Base-by-base conservation (phyloP, 2,888 invertebrate genomes). In the Stomorhina lunata region DNA sequence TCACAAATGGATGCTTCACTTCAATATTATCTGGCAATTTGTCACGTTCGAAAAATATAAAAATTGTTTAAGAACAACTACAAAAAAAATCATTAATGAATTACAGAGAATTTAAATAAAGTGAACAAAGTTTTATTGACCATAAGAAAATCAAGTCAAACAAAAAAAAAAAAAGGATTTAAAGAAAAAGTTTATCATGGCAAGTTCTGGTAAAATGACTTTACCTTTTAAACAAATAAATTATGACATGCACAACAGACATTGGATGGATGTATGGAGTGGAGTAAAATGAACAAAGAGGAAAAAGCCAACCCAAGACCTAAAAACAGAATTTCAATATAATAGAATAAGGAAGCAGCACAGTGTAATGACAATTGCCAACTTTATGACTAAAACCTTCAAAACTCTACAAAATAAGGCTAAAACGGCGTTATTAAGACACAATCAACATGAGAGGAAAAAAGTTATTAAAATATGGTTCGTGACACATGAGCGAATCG, bases 11-110 rank as follows among this genome's bases (percentile, higher is more conserved):
- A 77, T 80, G 89, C 89, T 87, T 87, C 88, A 87, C 86, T 89
- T 88, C 86, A 85, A 85, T 84, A 86, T 86, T 88, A 86, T 86
- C 86, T 88, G 88, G 88, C 89, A 89, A 90, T 89, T 89, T 88
- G 89, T 89, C 89, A 89, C 89, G 89, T 89, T 86, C 87, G 84
- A 85, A 50, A 80, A 59, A 40, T 65, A 65, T 53, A 69, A 72
- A 77, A 57, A 79, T 66, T 48, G 40, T 34, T 68, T 65, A 40
- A 43, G 27, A 20, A 55, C 63, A 48, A 75, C 17, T 2, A 4
- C 29, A n/a, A 0, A 34, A 55, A 17, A 48, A 20, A 27, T 29
- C 65, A 75, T 76, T 61, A 78, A 82, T 71, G 75, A 71, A 66
- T 79, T 82, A 69, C 43, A 20, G 25, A 50, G 78, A 79, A 73